Base-by-base conservation (phyloP, 2,797 vertebrate species). In the Fundulus diaphanus region DNA sequence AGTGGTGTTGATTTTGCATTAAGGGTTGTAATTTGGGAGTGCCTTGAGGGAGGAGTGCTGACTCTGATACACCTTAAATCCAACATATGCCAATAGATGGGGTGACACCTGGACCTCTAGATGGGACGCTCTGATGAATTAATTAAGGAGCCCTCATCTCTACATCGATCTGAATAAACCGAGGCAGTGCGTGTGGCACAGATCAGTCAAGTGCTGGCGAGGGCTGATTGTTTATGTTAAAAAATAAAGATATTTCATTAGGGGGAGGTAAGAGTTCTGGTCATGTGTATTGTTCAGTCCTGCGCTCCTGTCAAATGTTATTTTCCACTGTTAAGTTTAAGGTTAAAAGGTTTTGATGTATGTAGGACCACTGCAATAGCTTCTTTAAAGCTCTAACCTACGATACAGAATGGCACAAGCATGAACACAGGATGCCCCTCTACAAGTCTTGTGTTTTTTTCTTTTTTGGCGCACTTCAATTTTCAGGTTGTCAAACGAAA, bases 1-100 rank as follows among this genome's bases (percentile, higher is more conserved):
- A 81, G 80, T 85, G 87, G 80, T 91, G 89, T 91, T 92, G 92
- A 93, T 92, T 89, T 88, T 89, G 89, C 88, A 91, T 90, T 89
- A 91, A 79, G 86, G 84, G 87, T 87, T 83, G 86, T 91, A 86
- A 92, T 88, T 89, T 88, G 73, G 70, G 65, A 80, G 81, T 6
- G 77, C 70, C 78, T 48, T 82, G 57, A 78, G 59, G 79, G 80
- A 87, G 83, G 83, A 91, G 70, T 85, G 90, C 89, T 93, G 93
- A 94, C 92, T 91, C 87, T 76, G 83, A 87, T 80, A 82, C 81
- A 80, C 86, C 84, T 89, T 92, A 87, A 93, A 92, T 92, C 90
- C 86, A 75, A 73, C 85, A 85, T 73, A 90, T 93, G 92, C 90
- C 93, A 85, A 93, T 93, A 93, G 78, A 87, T 80, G 71, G 74